Evolutionary conservation across 2,113 vertebrate species (phyloP), one percentile per base, ranked within the genome.

Genomic region (Orcinus orca): DNA sequence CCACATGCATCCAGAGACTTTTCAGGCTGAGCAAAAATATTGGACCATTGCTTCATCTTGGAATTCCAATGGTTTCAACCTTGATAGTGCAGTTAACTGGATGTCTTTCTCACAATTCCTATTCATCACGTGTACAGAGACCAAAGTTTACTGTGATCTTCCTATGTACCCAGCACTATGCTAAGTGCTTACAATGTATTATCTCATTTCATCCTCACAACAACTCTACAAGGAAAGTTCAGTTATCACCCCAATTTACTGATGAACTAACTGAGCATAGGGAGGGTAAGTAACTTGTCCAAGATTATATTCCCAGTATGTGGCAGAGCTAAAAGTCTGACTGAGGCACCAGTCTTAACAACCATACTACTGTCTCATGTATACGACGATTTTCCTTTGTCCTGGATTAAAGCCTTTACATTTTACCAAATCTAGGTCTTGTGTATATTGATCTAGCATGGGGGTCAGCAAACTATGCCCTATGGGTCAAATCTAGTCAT

Each of bases 321-420:
- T 18, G 65, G n/a, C 20, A 1, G 74, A 29, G 53, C 25, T 20
- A 3, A 53, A 26, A 1, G 36, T 55, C 33, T 60, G 20, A 60
- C 23, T 6, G 8, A 79, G 62, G 50, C 31, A 13, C 29, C 55
- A 6, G 8, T n/a, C 60, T 38, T 15, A 88, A 33, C 14, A 60
- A 12, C 38, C 41, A 21, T 3, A 23, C 2, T 10, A 1, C 2
- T 4, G 8, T 41, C 53, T 50, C 31, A 6, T 0, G 50, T 17
- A 5, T n/a, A 4, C 12, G 33, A 15, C 33, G 26, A 14, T 11
- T 55, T 25, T 60, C 25, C 63, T 41, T 70, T 53, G 36, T 63
- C 76, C 82, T 77, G 68, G 14, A 47, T 20, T 26, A 55, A 70
- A 82, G 81, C 15, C 33, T 47, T 65, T n/a, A 7, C 10, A 5